Percentiles rank a stretch among this genome's conserved stretches.
phyloP scores from a whole-genome alignment of 2,888 invertebrate genomes.

The Asteroscopus sphinx region DNA sequence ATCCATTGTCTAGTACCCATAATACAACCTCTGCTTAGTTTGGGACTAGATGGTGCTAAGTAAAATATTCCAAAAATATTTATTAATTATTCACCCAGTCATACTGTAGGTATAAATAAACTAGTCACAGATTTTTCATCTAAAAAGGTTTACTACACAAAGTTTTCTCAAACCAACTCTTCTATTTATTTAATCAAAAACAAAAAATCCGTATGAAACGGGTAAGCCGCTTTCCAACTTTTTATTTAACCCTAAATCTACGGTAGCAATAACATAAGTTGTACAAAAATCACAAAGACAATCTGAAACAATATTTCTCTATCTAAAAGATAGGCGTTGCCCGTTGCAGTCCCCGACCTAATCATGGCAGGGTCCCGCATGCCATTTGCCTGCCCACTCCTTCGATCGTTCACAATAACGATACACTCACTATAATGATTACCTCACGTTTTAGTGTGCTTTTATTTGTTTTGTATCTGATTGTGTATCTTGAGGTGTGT shows the following conservation, averaged over 20 bases:
- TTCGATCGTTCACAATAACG: slow-evolving; percentile 68
- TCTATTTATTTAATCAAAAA: neutral
- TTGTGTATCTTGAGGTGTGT: neutral
- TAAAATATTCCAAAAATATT: too few species aligned
- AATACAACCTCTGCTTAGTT: too few species aligned
- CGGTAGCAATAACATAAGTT: slow-evolving; percentile 17
- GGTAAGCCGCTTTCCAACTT: neutral
- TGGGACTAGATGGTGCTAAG: too few species aligned
- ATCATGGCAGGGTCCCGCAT: slow-evolving; percentile 79
- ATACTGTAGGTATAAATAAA: too few species aligned
- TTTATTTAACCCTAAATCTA: neutral
- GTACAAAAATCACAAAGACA: slow-evolving; percentile 34
- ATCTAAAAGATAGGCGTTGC: slow-evolving; percentile 67
- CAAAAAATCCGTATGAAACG: neutral
- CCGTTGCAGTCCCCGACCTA: slow-evolving; percentile 82
- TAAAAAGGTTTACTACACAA: too few species aligned
- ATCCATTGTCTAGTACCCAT: too few species aligned
- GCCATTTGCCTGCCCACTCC: slow-evolving; percentile 75
- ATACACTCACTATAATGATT: slow-evolving; percentile 56
- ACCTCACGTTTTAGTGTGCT: slow-evolving; percentile 57
- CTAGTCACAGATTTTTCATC: too few species aligned
- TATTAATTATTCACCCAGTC: too few species aligned
- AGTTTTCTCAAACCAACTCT: too few species aligned
- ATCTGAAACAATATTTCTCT: slow-evolving; percentile 62
- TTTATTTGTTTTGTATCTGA: slow-evolving; percentile 44